Percentiles rank a stretch among this genome's conserved stretches.
Conservation (phyloP, 2,113 vertebrate genomes). For the Falco punctatus region DNA sequence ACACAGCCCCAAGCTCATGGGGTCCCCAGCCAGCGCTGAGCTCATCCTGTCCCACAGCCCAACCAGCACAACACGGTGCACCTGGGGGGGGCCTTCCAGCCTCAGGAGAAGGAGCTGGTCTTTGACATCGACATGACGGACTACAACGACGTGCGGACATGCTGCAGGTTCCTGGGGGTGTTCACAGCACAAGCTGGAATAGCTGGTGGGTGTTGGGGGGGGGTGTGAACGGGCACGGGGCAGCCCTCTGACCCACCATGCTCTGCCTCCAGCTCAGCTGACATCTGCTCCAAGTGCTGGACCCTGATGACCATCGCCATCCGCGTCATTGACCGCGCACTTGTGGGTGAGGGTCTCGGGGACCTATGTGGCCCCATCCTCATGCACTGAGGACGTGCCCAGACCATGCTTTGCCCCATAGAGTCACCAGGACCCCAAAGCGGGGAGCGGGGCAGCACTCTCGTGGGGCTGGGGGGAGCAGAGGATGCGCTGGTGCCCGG, state of each 20-base stretch:
- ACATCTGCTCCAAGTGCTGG: constrained; percentile 96
- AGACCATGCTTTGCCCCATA: rapidly evolving
- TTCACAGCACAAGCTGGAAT: rapidly evolving
- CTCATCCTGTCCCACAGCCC: constrained; percentile 72
- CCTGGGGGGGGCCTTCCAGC: constrained; percentile 90
- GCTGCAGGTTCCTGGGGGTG: constrained; percentile 84
- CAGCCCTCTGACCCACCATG: rapidly evolving
- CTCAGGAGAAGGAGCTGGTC: constrained; percentile 94
- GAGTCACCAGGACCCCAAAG: too few species aligned
- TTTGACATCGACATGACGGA: constrained; percentile 99
- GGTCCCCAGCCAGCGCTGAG: not conserved
- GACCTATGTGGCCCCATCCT: rapidly evolving
- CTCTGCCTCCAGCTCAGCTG: constrained; percentile 83
- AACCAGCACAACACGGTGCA: constrained; percentile 92
- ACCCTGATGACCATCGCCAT: constrained; percentile 94
- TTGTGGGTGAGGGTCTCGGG: constrained; percentile 77
- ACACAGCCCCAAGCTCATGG: rapidly evolving
- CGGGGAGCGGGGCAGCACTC: rapidly evolving
- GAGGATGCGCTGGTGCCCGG: rapidly evolving
- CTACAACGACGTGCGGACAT: constrained; percentile 92
- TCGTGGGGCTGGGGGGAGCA: rapidly evolving
- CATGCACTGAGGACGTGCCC: rapidly evolving
- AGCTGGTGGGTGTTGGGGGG: not conserved
- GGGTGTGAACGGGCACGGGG: rapidly evolving
- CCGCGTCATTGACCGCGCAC: constrained; percentile 86